phyloP scores from a whole-genome alignment of 2,113 vertebrate species.

The Jacana jacana region DNA sequence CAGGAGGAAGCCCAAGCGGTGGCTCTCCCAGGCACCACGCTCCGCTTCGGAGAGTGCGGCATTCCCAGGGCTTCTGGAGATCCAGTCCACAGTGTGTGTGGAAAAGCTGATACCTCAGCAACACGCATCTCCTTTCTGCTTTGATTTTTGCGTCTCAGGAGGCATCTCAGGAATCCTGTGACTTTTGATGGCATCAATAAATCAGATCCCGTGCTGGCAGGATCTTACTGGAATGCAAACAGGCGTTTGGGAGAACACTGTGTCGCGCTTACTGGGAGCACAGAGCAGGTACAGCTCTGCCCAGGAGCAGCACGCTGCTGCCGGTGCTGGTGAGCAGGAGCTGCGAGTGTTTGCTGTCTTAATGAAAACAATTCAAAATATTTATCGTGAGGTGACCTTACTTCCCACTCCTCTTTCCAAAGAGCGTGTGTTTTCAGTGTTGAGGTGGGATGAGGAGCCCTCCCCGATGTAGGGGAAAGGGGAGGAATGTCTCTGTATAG shows the following conservation, averaged over 20 bases:
- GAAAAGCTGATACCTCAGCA: not conserved
- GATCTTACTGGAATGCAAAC: constrained; percentile 64
- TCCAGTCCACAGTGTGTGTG: not conserved
- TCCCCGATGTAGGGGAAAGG: constrained; percentile 38
- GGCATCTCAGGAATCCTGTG: constrained; percentile 60
- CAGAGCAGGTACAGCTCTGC: not conserved
- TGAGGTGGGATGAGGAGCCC: constrained; percentile 8
- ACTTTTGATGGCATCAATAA: constrained; percentile 66
- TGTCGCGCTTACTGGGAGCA: not conserved
- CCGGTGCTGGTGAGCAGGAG: not conserved
- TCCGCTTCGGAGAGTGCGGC: not conserved
- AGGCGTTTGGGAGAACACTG: constrained; percentile 32
- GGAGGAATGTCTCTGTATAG: constrained; percentile 51
- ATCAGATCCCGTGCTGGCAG: constrained; percentile 37
- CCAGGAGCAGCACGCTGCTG: not conserved
- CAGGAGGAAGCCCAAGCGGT: not conserved
- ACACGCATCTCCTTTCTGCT: not conserved
- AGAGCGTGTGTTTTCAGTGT: not conserved
- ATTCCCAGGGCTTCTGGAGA: not conserved
- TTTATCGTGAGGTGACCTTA: not conserved
- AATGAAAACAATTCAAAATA: not conserved
- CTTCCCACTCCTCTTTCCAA: not conserved
- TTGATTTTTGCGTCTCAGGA: constrained; percentile 4
- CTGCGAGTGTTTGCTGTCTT: not conserved
- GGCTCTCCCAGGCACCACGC: not conserved